Base-by-base conservation (phyloP, 2,888 invertebrate species). In the Luperina nickerlii region DNA sequence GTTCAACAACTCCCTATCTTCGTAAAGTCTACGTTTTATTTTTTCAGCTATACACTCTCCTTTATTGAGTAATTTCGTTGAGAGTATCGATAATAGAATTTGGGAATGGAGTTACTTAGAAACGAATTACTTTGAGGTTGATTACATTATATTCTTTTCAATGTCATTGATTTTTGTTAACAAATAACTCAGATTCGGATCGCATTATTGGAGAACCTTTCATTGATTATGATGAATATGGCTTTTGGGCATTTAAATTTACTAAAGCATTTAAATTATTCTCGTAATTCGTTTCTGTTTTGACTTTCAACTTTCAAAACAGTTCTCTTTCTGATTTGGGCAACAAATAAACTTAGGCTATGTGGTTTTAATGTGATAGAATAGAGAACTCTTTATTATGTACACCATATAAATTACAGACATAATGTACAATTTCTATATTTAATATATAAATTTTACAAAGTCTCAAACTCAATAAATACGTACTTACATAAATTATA, bases 1-100 rank as follows among this genome's bases (percentile, higher is more conserved):
- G 89, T 88, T 89, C 83, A 90, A 88, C 83, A 86, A 86, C 82
- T 85, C 74, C 73, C n/a, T 15, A 80, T 84, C 74, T 74, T 81
- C 74, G 65, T 80, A 75, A 76, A 77, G 79, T 82, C 81, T 38
- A 65, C 24, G 45, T 45, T 76, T 63, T 72, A 18, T 38, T 78
- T 70, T 48, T 51, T 67, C 76, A 75, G 78, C 76, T 84, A 62
- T 63, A 42, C 48, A n/a, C 82, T 62, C 57, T 73, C 74, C 71
- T 75, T 74, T 82, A 75, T 75, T 76, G 9, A 27, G 51, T 67
- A 67, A 70, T 63, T 78, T 72, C 24, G 69, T 78, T 42, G 45
- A 45, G 69, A 38, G 69, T 54, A 38, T 74, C 74, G 57, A 42
- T 72, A 78, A 84, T 82, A 69, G 27, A 79, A 72, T 79, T 63